Evolutionary conservation across 2,797 vertebrate genomes (phyloP).

Genomic region (Macropodus opercularis): DNA sequence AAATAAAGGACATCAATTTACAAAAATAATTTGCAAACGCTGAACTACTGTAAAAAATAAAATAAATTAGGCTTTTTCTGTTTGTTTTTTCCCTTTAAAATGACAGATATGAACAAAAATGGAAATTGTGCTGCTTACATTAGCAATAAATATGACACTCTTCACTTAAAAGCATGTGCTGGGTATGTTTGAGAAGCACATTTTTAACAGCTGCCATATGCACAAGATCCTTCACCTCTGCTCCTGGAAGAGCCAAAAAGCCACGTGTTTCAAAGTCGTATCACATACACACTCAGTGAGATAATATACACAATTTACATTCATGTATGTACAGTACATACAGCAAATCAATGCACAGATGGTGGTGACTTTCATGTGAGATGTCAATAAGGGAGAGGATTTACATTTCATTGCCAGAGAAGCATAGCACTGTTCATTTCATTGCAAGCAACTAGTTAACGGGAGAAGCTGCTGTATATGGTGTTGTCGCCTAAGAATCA

Average conservation of each 20-base stretch:
- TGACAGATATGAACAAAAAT: constrained; percentile 66
- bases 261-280: constrained; percentile 62
- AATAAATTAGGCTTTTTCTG: constrained; percentile 79
- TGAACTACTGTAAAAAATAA: constrained; percentile 79
- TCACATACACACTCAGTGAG: constrained; percentile 70
- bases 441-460: constrained; percentile 71
- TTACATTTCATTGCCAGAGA: constrained; percentile 66
- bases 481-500: constrained; percentile 50
- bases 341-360: constrained; percentile 80
- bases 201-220: constrained; percentile 72
- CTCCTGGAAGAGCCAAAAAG: constrained; percentile 57
- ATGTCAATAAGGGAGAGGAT: constrained; percentile 52
- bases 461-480: constrained; percentile 66
- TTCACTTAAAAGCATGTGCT: constrained; percentile 64
- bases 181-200: constrained; percentile 65
- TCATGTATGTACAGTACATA: constrained; percentile 79
- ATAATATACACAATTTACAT: constrained; percentile 82
- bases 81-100: constrained; percentile 50
- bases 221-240: constrained; percentile 61
- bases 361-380: constrained; percentile 62
- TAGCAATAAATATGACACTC: constrained; percentile 76
- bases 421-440: constrained; percentile 62
- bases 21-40: constrained; percentile 80
- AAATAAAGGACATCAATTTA: constrained; percentile 65
- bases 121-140: constrained; percentile 75